Evolutionary conservation across 2,888 invertebrate genomes (phyloP), one percentile per base, ranked within the genome.

Genomic region (Coenonympha arcania): DNA sequence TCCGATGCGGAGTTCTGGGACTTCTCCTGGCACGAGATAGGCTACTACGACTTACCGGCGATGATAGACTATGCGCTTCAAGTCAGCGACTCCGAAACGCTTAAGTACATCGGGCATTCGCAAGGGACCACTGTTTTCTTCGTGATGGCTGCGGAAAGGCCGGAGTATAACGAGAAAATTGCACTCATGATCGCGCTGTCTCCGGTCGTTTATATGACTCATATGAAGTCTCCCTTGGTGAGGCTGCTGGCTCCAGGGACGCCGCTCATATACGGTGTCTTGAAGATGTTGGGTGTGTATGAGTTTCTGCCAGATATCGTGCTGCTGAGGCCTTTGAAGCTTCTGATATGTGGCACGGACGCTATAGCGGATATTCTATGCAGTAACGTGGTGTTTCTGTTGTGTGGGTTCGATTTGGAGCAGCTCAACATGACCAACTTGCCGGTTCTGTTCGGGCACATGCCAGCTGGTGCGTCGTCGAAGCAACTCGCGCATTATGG

Each of bases 21-120:
- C 46, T 92, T 90, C 60, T 92, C 92, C 45, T 95, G 91, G 90
- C 92, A 96, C 69, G 91, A 95, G 68, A 93, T 95, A 66, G 94
- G 92, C 0, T 68, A 79, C 20, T 89, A 86, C 62, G 96, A 97
- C 71, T 66, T 96, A 2, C 94, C 96, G 2, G 90, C 92, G 0
- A 92, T 91, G 81, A 90, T 97, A 19, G 92, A 96, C 65, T 89
- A 90, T 64, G 83, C 91, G 1, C 69, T 92, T 0, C 60, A 73
- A 0, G 53, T 58, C 6, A 92, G 91, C 0, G 79, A 84, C 0
- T 70, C 84, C 28, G 51, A 76, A 5, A 73, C 87, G n/a, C 48
- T 94, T 0, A 87, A 88, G 59, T 93, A 91, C 67, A 71, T 92
- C 6, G 93, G 93, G 0, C 91, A 93, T 70, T 92, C 92, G n/a